Evolutionary conservation across 2,113 vertebrate species (phyloP).

Genomic region (Prionailurus bengalensis): DNA sequence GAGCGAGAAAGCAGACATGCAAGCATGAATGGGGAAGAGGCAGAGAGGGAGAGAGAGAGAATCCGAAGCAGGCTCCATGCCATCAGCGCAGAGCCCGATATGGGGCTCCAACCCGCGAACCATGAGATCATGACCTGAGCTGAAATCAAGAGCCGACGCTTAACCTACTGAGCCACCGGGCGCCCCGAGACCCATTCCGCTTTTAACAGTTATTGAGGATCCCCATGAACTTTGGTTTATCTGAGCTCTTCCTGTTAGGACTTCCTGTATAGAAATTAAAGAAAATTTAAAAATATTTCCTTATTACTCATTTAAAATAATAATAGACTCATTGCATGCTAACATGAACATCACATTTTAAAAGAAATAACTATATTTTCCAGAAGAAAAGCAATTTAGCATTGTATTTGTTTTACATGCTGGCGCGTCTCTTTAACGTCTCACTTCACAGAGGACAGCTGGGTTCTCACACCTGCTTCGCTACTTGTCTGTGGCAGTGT

Average conservation of each 20-base stretch:
- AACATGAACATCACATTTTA: not conserved
- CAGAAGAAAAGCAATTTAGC: not conserved
- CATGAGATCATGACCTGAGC: too few species aligned
- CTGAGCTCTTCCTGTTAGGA: not conserved
- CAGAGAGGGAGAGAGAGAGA: too few species aligned
- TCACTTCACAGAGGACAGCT: not conserved
- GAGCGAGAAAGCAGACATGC: too few species aligned
- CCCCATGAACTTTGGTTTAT: not conserved
- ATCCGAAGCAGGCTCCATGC: too few species aligned
- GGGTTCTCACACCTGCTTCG: not conserved
- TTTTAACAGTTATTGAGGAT: not conserved
- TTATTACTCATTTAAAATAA: not conserved
- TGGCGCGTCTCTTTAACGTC: not conserved
- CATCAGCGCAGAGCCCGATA: too few species aligned
- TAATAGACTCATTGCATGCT: not conserved
- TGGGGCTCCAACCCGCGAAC: too few species aligned
- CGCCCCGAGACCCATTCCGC: not conserved
- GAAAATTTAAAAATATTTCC: not conserved
- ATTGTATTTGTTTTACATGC: not conserved
- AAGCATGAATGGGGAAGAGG: too few species aligned
- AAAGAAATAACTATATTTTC: not conserved
- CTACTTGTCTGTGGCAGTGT: not conserved
- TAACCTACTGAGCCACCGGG: too few species aligned
- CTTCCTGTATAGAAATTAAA: not conserved
- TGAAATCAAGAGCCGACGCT: rapidly evolving